Percentiles rank a stretch among this genome's conserved stretches.
phyloP scores from a whole-genome alignment of 1,140 invertebrate genomes.

The Aphelenchoides avenae region DNA sequence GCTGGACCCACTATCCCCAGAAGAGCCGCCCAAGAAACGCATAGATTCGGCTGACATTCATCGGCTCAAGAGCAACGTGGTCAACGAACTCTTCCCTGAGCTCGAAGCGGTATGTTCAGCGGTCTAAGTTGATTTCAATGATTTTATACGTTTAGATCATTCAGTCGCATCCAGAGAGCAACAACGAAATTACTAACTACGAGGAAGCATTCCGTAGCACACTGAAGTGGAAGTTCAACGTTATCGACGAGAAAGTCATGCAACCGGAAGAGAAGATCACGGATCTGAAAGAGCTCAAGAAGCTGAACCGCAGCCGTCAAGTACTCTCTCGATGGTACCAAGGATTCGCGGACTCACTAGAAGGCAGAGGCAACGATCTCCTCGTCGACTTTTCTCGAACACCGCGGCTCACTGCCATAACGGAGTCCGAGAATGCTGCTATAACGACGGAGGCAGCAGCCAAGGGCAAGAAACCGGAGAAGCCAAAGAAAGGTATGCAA shows the following conservation, averaged over 20 bases:
- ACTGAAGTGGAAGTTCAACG: slow-evolving; percentile 32
- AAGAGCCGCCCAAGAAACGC: not conserved
- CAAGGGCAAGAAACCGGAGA: too few relatives aligned
- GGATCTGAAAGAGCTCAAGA: slow-evolving; percentile 25
- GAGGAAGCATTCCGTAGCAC: slow-evolving; percentile 17
- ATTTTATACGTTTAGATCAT: too few relatives aligned
- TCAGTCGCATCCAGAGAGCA: too few relatives aligned
- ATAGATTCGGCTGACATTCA: slow-evolving; percentile 19
- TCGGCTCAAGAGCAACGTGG: slow-evolving; percentile 28
- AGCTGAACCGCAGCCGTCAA: slow-evolving; percentile 31
- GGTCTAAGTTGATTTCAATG: too few relatives aligned
- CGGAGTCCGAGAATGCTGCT: not conserved
- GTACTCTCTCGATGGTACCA: slow-evolving; percentile 51
- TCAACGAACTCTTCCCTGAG: slow-evolving; percentile 40
- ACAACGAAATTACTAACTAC: too few relatives aligned
- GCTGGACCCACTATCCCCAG: slow-evolving; percentile 46
- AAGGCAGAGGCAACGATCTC: slow-evolving; percentile 54
- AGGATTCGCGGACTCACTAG: slow-evolving; percentile 53
- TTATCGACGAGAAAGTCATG: slow-evolving; percentile 26
- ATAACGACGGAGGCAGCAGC: too few relatives aligned
- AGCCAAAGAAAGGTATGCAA: slow-evolving; percentile 16
- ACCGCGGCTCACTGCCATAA: slow-evolving; percentile 43
- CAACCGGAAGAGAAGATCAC: slow-evolving; percentile 11
- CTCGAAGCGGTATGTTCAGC: slow-evolving; percentile 9
- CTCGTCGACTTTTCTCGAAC: slow-evolving; percentile 55